phyloP scores from a whole-genome alignment of 2,113 vertebrate species.

The Neomonachus schauinslandi region DNA sequence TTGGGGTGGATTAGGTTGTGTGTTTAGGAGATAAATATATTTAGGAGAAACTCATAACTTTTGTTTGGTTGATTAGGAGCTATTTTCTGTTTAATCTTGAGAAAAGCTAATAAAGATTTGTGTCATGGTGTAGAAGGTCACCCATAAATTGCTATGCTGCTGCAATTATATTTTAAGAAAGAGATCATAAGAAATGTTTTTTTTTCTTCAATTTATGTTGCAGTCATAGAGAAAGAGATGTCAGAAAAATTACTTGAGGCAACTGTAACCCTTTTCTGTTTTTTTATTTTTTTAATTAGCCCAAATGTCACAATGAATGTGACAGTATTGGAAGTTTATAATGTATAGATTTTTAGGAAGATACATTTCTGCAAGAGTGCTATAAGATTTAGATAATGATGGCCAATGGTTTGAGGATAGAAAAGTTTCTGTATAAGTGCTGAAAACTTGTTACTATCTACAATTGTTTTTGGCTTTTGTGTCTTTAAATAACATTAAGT shows the following conservation, averaged over 20 bases:
- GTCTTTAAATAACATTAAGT: not conserved
- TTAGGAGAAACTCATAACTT: not conserved
- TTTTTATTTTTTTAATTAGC: conserved; percentile 12
- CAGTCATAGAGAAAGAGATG: not conserved
- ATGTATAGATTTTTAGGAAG: not conserved
- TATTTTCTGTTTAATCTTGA: not conserved
- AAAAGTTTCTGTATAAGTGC: not conserved
- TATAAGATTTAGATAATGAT: not conserved
- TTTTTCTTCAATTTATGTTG: conserved; percentile 35
- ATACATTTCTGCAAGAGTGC: not conserved
- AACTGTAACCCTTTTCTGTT: not conserved
- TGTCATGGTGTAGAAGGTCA: not conserved
- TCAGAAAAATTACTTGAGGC: conserved; percentile 25
- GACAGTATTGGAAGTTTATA: not conserved
- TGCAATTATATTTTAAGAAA: not conserved
- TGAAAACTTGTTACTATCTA: conserved; percentile 8
- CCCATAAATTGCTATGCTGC: not conserved
- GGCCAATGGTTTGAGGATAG: not conserved
- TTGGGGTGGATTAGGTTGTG: not conserved
- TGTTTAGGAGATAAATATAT: not conserved
- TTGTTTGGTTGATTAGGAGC: not conserved
- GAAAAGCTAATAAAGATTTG: conserved; percentile 27
- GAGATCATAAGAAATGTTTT: conserved; percentile 8
- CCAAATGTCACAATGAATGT: not conserved
- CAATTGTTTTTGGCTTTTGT: not conserved